Base-by-base conservation (phyloP, 64 coral and sea anemone species). In the Dendrophyllia cribrosa region DNA sequence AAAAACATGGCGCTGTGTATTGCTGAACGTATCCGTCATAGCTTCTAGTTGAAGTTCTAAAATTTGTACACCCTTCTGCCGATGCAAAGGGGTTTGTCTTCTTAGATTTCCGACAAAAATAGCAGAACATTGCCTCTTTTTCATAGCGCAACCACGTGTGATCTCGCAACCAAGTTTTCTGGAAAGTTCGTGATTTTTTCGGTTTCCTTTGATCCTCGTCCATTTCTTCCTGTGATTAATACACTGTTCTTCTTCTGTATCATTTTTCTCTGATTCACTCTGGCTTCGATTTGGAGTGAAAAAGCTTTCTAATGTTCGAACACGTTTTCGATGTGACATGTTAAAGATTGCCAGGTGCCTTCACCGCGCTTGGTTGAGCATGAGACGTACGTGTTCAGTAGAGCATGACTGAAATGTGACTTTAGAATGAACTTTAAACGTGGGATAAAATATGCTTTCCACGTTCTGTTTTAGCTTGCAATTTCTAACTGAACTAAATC, bases 281-380 rank as follows among this genome's bases (percentile, higher is more conserved):
- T 75, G 69, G 51, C 69, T 89, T 75, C 22, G 69, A 89, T 89
- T 89, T 75, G 69, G 69, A 75, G 69, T 16, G 48, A 89, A 89
- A 76, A 72, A 72, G 86, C 66, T 88, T 74, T 16, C 26, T 24
- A 73, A 26, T 75, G 70, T 75, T 75, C 70, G 87, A 89, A 89
- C 72, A 89, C 87, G 87, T 77, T 89, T 89, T 59, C 55, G 59
- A 88, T 85, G 82, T 85, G 82, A 85, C 61, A 69, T 85, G 62
- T 50, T 86, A 3, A 71, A 86, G 50, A 86, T 52, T 86, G 19
- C 83, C 83, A 86, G 83, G 45, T 71, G 0, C 46, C 43, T 52
- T 86, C 43, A 56, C 64, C 83, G 70, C 9, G 83, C 83, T 70
- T 86, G 83, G 83, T 86, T 86, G 47, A 86, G 83, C 47, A 86